A percentile compares a stretch with the other conserved stretches of the same genome.
These are phyloP conservation scores for Amphimallon solstitiale DNA, from an alignment of 2,888 invertebrate species.

Conservation along the genomic window DNA sequence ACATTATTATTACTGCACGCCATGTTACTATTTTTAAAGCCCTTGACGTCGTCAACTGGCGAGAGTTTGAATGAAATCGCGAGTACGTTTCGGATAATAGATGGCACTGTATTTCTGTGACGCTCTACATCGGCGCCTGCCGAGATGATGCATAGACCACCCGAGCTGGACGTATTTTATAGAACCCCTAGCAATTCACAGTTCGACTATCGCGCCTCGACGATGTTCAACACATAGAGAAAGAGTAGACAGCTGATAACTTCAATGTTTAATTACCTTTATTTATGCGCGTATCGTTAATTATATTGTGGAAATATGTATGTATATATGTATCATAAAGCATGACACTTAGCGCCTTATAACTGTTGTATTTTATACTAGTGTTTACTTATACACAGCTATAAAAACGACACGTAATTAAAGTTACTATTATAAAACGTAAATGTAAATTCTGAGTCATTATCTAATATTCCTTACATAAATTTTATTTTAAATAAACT, in stretches of 20 bases:
- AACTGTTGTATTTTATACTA: no score
- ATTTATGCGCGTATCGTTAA: no score
- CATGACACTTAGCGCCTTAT: no score
- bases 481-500: no score
- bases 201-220: conserved; percentile 12
- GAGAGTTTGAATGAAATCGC: conserved; percentile 37
- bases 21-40: conserved; percentile 29
- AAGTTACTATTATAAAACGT: no score
- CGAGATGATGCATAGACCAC: conserved; percentile 54
- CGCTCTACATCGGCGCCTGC: conserved; percentile 53
- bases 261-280: no score
- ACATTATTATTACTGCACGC: conserved; percentile 23
- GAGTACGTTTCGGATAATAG: conserved; percentile 46
- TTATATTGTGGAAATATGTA: no score
- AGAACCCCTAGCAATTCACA: conserved; percentile 29
- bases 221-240: not conserved
- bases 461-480: no score
- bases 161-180: conserved; percentile 41
- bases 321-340: no score
- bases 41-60: not conserved
- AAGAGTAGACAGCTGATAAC: not conserved
- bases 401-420: no score
- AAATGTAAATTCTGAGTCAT: no score
- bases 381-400: no score
- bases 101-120: conserved; percentile 49